A percentile compares a stretch with the other conserved stretches of the same genome.
Conservation (phyloP, 2,113 vertebrate species). For the Gambusia holbrooki region DNA sequence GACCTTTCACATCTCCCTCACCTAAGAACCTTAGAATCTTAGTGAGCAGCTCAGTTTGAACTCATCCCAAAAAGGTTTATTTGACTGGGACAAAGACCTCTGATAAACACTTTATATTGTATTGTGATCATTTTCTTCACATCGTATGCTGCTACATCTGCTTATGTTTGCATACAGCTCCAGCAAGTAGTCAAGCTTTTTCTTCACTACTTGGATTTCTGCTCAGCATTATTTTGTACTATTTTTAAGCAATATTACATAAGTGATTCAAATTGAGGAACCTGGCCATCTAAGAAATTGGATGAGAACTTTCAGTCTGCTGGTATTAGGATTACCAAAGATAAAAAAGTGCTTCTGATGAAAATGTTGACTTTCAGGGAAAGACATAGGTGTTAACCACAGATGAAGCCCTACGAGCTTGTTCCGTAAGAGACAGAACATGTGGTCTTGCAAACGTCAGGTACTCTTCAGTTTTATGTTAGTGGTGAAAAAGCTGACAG, state of each 20-base stretch:
- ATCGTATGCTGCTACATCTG: neutral
- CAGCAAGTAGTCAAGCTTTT: too few species aligned
- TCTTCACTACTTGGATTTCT: too few species aligned
- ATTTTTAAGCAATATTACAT: too few species aligned
- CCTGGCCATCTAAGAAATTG: neutral
- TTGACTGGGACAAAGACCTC: neutral
- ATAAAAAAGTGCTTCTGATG: neutral
- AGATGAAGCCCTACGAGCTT: neutral
- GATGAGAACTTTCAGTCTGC: neutral
- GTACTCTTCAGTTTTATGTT: neutral
- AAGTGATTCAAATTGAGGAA: too few species aligned
- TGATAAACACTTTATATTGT: neutral
- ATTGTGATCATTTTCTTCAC: neutral
- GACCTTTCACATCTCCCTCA: neutral
- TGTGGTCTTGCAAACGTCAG: neutral
- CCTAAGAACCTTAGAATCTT: too few species aligned
- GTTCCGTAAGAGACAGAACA: neutral
- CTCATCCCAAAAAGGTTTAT: neutral
- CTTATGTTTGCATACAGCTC: too few species aligned
- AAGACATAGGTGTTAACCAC: neutral
- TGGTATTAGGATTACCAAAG: neutral
- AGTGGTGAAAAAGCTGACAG: neutral
- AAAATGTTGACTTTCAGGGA: neutral
- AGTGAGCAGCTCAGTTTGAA: too few species aligned
- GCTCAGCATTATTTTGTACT: too few species aligned